Conservation (phyloP, 2,113 vertebrate species). For the Chionis minor region DNA sequence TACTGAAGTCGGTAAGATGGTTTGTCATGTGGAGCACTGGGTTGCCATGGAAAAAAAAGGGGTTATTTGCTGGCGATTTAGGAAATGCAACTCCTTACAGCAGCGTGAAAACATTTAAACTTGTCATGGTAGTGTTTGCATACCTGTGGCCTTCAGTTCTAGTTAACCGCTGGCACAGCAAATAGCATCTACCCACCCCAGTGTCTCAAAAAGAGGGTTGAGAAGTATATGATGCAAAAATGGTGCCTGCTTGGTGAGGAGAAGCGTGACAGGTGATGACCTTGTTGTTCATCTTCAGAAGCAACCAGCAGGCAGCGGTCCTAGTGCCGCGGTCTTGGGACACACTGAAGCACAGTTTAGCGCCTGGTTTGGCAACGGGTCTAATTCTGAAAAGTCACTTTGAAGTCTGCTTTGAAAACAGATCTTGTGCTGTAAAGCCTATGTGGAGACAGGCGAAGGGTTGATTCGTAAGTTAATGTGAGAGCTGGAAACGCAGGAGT, state of each 20-base stretch:
- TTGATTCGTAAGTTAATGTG: neutral
- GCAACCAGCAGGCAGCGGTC: neutral
- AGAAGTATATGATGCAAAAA: neutral
- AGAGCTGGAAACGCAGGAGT: conserved; percentile 48
- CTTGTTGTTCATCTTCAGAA: neutral
- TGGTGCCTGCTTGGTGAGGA: neutral
- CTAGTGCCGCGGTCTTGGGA: neutral
- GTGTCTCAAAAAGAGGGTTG: neutral
- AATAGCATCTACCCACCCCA: neutral
- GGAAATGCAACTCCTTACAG: neutral
- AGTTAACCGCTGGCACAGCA: neutral
- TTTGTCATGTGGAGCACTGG: neutral
- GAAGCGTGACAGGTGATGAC: neutral
- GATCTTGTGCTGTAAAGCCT: neutral
- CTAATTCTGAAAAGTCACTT: neutral
- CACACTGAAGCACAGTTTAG: neutral
- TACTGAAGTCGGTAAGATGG: neutral
- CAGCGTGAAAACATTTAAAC: neutral
- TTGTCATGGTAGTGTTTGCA: neutral
- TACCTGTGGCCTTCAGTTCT: neutral
- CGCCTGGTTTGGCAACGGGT: neutral
- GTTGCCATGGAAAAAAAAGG: neutral
- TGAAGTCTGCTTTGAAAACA: neutral
- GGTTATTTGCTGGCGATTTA: neutral
- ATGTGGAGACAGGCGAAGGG: neutral